Evolutionary conservation across 2,113 vertebrate species (phyloP).

Genomic region (Poicephalus meyeri): DNA sequence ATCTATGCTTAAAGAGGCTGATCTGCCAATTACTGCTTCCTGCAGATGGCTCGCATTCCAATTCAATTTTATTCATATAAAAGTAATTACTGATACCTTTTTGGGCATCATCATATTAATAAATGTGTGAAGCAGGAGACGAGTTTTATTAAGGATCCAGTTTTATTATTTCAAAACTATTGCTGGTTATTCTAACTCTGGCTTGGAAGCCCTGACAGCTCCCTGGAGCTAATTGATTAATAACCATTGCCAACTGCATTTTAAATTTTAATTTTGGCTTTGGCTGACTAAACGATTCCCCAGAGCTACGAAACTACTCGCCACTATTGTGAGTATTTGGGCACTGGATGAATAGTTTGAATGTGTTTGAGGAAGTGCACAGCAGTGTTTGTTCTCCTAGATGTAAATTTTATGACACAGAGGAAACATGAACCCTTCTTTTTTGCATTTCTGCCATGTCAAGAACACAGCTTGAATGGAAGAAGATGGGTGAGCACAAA

Average conservation of each 20-base stretch:
- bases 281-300: constrained; percentile 24
- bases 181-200: constrained; percentile 47
- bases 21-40: neutral
- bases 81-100: constrained; percentile 32
- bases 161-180: constrained; percentile 53
- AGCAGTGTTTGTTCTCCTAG: neutral
- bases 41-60: constrained; percentile 15
- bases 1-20: neutral
- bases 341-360: constrained; percentile 2
- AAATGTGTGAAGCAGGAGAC: neutral
- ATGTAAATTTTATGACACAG: neutral
- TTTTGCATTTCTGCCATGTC: neutral
- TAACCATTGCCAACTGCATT: constrained; percentile 41
- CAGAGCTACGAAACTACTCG: neutral
- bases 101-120: constrained; percentile 1
- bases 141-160: constrained; percentile 27
- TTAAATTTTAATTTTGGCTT: constrained; percentile 56
- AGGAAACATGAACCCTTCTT: neutral
- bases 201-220: constrained; percentile 19
- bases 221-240: constrained; percentile 64
- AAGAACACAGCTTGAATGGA: neutral
- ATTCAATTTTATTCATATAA: neutral
- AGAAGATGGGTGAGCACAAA: neutral
- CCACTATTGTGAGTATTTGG: neutral
- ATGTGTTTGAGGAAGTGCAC: neutral